Percentiles rank a stretch among this genome's conserved stretches.
Evolutionary conservation across 2,113 vertebrate genomes (phyloP).

Genomic region (Mellivora capensis): DNA sequence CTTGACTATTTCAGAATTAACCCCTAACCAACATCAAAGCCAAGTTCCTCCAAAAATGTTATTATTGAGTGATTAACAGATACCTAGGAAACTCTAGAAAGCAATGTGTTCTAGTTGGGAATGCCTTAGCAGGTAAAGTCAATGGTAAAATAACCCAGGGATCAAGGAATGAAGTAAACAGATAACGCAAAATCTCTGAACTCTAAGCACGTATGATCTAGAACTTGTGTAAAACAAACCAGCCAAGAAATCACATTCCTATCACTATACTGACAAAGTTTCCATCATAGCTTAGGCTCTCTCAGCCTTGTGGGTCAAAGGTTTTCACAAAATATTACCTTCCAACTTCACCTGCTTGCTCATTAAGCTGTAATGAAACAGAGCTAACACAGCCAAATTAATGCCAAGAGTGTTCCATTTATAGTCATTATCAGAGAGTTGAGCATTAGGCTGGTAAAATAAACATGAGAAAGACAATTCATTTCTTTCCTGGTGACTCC

Average conservation of each 20-base stretch:
- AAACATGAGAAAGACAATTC: not conserved
- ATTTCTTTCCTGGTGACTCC: not conserved
- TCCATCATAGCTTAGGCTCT: not conserved
- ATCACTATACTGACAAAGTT: not conserved
- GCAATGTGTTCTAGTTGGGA: not conserved
- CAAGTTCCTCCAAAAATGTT: not conserved
- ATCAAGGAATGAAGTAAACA: not conserved
- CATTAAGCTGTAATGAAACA: not conserved
- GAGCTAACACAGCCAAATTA: not conserved
- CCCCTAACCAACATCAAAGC: slow-evolving; percentile 50
- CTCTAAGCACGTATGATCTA: not conserved
- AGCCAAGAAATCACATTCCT: not conserved
- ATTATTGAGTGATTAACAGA: not conserved
- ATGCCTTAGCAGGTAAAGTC: not conserved
- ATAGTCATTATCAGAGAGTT: not conserved
- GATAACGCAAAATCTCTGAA: not conserved
- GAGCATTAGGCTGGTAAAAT: not conserved
- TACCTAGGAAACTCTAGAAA: not conserved
- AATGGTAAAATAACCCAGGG: not conserved
- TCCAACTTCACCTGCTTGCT: not conserved
- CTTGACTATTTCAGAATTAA: slow-evolving; percentile 71
- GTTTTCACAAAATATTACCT: not conserved
- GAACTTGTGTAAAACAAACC: not conserved
- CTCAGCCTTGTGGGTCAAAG: not conserved
- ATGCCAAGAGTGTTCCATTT: not conserved